Evolutionary conservation across 2,797 vertebrate species (phyloP), one percentile per base, ranked within the genome.

Genomic region (Halcyon leucocephala): DNA sequence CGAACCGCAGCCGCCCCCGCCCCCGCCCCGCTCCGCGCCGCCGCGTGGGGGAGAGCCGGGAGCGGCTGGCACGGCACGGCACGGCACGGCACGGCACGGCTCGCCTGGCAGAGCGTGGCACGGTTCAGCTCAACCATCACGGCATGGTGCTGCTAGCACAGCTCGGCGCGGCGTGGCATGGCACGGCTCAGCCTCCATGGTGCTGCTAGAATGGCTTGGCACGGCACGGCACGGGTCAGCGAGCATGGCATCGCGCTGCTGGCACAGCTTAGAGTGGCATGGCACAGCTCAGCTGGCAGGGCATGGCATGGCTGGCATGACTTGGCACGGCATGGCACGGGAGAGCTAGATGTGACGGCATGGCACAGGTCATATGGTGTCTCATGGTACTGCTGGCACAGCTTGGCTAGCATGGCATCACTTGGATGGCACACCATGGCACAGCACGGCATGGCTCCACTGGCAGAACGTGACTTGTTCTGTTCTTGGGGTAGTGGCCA

Each of bases 241-340:
- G 21, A 17, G 39, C 24, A 3, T 29, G 29, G 61, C 28, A 41
- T 64, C 24, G 52, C 42, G 33, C 33, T 21, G 55, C 39, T 74
- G 69, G 37, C 6, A 0, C 52, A 12, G 52, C 29, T 31, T 5
- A 14, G 19, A 20, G 44, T 69, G 69, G 37, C 9, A 0, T 69
- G 69, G 37, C 9, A 0, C 52, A 54, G 29, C 52, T 54, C 18
- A 8, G 52, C 52, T 31, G 52, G 28, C 51, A 52, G 51, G 29
- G 28, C 33, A 51, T 39, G 33, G 46, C 58, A 8, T 14, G 18
- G 58, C 60, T 29, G 15, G 54, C 58, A 25, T 14, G 6, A 10
- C 42, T 5, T 0, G 0, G 54, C 52, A 4, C 1, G 41, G 41
- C 29, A 24, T n/a, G n/a, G 58, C 37, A 28, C 31, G 14, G 55